Base-by-base conservation (phyloP, 2,797 vertebrate species). In the Phrynocephalus vlangalii region DNA sequence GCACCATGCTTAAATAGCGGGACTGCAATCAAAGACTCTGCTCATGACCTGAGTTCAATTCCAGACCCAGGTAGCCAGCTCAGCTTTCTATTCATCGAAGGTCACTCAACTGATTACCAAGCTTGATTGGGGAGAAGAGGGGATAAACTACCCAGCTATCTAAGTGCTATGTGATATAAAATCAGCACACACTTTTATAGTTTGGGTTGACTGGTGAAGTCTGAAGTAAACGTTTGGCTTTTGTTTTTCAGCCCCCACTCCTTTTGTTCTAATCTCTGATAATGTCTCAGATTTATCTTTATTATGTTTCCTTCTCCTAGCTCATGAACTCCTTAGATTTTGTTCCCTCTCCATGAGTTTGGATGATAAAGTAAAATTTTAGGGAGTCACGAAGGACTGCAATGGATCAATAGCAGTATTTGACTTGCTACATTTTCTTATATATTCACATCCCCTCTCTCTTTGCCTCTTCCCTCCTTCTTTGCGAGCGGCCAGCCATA, bases 351-450 rank as follows among this genome's bases (percentile, higher is more conserved):
- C 44, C 70, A 48, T 71, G 75, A 63, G 75, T 48, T 44, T 50
- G 38, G 72, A 83, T 87, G 82, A 87, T 83, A 26, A 83, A 83
- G 71, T 87, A 71, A 60, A 24, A 78, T 83, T 77, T 87, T 48
- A 79, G 18, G 33, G 26, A 87, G 82, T 78, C 73, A 71, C 66
- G 20, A 60, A 66, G 26, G 56, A 75, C 60, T 48, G 56, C 67
- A 87, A 18, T 76, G 26, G 33, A 83, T 87, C 81, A 79, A 79
- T 44, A 56, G 22, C 33, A 77, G 52, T 87, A 77, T 83, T 87
- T 79, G 28, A 78, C 50, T 83, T 50, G 50, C 26, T 44, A 30
- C 66, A 48, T 79, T 87, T 70, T 60, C 18, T 77, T 83, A 70
- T 60, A 26, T 44, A 16, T 83, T 87, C 26, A 13, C 52, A 13